Evolutionary conservation across 2,113 vertebrate species (phyloP).

Genomic region (Rhinoderma darwinii): DNA sequence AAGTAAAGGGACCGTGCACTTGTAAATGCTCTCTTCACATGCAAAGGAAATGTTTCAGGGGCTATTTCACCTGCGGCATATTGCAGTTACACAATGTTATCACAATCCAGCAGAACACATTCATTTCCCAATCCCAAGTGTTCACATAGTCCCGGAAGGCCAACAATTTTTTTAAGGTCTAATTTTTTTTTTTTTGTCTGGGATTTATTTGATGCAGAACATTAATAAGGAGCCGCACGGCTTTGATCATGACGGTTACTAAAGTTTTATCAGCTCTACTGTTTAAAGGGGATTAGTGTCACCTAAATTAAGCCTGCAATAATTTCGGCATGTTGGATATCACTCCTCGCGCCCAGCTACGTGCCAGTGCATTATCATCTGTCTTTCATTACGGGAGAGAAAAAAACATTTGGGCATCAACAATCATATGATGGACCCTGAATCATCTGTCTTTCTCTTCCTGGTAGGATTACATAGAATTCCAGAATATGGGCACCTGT

Average conservation of each 20-base stretch:
- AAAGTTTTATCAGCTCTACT: constrained; percentile 31
- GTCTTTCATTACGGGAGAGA: background rate
- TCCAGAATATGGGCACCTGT: background rate
- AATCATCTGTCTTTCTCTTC: background rate
- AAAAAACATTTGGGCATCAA: background rate
- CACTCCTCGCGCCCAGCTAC: constrained; percentile 10
- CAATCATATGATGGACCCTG: background rate
- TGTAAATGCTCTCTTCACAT: background rate
- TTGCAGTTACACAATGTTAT: constrained; percentile 75
- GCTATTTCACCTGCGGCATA: constrained; percentile 46
- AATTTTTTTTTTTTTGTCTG: background rate
- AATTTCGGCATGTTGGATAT: background rate
- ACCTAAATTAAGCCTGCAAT: constrained; percentile 25
- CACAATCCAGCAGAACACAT: constrained; percentile 61
- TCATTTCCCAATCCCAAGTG: constrained; percentile 22
- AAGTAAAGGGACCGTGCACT: background rate
- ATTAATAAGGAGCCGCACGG: background rate
- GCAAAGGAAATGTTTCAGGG: constrained; percentile 59
- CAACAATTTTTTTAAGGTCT: background rate
- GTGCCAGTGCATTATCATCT: constrained; percentile 36
- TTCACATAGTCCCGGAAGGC: constrained; percentile 18
- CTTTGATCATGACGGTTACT: constrained; percentile 34
- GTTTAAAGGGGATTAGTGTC: constrained; percentile 42
- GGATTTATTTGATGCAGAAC: background rate
- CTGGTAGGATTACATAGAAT: background rate